Conservation (phyloP, 2,113 vertebrate species). For the Mirounga angustirostris region DNA sequence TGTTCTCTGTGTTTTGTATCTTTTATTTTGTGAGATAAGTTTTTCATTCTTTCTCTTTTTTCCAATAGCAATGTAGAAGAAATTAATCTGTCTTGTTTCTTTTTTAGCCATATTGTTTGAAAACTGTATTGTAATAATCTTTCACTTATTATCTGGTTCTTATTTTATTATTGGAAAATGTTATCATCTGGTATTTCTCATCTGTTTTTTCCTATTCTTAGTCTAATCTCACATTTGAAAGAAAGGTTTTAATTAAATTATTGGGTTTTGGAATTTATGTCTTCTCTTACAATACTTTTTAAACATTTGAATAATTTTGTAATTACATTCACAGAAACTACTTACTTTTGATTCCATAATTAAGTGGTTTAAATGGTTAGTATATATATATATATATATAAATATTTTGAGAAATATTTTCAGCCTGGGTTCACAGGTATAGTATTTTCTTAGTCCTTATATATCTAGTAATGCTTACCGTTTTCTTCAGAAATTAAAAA, state of each 20-base stretch:
- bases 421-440: neutral
- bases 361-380: neutral
- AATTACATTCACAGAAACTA: neutral
- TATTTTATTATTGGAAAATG: neutral
- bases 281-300: neutral
- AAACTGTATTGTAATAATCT: neutral
- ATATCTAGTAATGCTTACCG: neutral
- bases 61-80: neutral
- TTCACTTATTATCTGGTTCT: neutral
- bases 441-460: neutral
- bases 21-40: neutral
- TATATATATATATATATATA: neutral
- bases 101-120: neutral
- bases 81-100: neutral
- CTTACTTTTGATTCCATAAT: neutral
- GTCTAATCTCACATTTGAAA: neutral
- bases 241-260: neutral
- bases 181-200: neutral
- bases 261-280: neutral
- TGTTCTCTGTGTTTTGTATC: neutral
- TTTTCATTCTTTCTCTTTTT: neutral
- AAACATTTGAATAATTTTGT: constrained; percentile 12
- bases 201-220: neutral
- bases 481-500: neutral
- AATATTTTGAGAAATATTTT: neutral